Evolutionary conservation across 2,888 invertebrate species (phyloP), one percentile per base, ranked within the genome.

Genomic region (Stegana nigrithorax): DNA sequence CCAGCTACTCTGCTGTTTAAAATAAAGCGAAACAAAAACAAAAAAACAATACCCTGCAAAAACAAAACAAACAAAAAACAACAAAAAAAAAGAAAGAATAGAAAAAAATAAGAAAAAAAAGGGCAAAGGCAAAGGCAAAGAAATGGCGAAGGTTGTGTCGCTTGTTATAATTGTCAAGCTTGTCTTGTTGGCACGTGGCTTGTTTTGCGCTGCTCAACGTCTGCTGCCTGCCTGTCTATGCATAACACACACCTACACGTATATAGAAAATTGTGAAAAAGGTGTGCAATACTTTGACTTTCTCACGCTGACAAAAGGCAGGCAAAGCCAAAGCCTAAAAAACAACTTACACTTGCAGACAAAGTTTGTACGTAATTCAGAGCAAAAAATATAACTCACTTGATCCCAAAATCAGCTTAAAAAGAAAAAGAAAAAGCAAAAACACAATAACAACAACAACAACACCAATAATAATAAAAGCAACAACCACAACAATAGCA

Each of bases 221-320:
- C n/a, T 39, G 39, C 39, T 14, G 6, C 39, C 39, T 39, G 39
- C 2, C 6, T 39, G 29, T 6, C 6, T 39, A n/a, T 6, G 14
- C 39, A n/a, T 39, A 39, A 6, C 17, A 14, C 29, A 29, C n/a
- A n/a, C n/a, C n/a, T n/a, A n/a, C n/a, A n/a, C n/a, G 29, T 29
- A 29, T 29, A 10, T 29, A 29, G n/a, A 2, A 4, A n/a, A 10
- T 39, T 39, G n/a, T 6, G 4, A 39, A 8, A 69, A 62, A 76
- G 74, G 73, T 76, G 76, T 67, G 77, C 67, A 72, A 72, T 69
- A 73, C 79, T 71, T 73, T 70, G 69, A 65, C 68, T 73, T 72
- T 68, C 67, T 12, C 36, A n/a, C 32, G n/a, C 7, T 42, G 25
- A 0, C 25, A 47, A 23, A 47, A 21, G 26, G 7, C 50, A 50